Evolutionary conservation across 2,888 invertebrate genomes (phyloP), one percentile per base, ranked within the genome.

Genomic region (Phyllotreta cruciferae): DNA sequence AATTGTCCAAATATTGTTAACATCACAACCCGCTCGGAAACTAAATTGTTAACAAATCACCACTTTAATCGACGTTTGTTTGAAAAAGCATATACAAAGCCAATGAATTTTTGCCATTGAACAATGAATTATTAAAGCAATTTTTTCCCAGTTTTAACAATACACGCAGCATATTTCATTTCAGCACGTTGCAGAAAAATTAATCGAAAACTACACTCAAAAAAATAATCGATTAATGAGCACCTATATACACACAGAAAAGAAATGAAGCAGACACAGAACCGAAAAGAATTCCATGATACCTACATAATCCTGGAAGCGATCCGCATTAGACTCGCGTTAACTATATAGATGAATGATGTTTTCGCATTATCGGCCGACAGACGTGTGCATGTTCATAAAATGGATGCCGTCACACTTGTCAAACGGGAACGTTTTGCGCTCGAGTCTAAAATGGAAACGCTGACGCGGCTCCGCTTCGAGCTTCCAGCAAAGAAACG

Each of bases 371-470:
- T 54, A 54, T 54, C 54, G 42, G 54, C 35, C 9, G 42, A 42
- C 41, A 54, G 54, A 54, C 41, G 53, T 53, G 9, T 52, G 37
- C 50, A 50, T 53, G 52, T 52, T 54, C 10, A 54, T 39, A 54
- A 54, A 54, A 54, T 54, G 54, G 42, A 54, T 54, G 42, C 54
- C 42, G 41, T 41, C 54, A 41, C 41, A 41, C 5, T 54, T 14
- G 34, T 54, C 54, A 54, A 41, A 54, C 9, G 41, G 13, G 39
- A 54, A 8, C 42, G 10, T 54, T 54, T 54, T 9, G 6, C 24
- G 14, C 54, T 5, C 10, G 34, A 24, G 53, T 42, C 41, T 41
- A 24, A n/a, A 56, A 44, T 56, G 44, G 44, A 56, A 56, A 11
- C 11, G 56, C 56, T 56, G 56, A 56, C 56, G 44, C 7, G 9